Percentiles rank a stretch among this genome's conserved stretches.
Evolutionary conservation across 2,797 vertebrate genomes (phyloP).

Genomic region (Rhadinocentrus ornatus): DNA sequence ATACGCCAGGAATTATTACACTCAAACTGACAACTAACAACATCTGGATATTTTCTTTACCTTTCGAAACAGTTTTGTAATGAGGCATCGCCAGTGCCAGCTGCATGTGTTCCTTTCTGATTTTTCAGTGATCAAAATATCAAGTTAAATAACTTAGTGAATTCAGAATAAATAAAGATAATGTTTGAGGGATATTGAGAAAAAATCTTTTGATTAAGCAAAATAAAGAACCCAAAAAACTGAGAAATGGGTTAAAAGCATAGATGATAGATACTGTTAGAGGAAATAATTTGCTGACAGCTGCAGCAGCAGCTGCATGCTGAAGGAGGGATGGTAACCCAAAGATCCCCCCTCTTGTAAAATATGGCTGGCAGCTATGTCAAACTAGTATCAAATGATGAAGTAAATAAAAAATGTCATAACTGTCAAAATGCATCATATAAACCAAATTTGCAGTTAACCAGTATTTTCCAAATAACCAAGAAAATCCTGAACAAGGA

Average conservation of each 20-base stretch:
- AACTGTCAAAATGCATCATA: background rate
- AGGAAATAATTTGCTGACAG: background rate
- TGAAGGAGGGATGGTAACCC: too few species aligned
- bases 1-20: background rate
- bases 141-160: background rate
- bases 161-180: background rate
- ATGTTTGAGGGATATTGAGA: too few species aligned
- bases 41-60: background rate
- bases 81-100: background rate
- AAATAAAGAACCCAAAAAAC: too few species aligned
- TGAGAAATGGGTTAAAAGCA: background rate
- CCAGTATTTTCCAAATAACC: too few species aligned
- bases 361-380: background rate
- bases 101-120: background rate
- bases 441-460: too few species aligned
- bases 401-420: background rate
- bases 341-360: too few species aligned
- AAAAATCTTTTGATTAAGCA: too few species aligned
- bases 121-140: background rate
- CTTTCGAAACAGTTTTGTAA: background rate
- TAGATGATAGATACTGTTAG: background rate
- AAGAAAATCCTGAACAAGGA: too few species aligned
- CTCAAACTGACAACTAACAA: background rate
- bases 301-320: background rate
- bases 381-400: background rate